A percentile compares a stretch with the other conserved stretches of the same genome.
These are phyloP conservation scores for Phengaris alcon DNA, from an alignment of 2,888 invertebrate genomes.

Conservation along the genomic window DNA sequence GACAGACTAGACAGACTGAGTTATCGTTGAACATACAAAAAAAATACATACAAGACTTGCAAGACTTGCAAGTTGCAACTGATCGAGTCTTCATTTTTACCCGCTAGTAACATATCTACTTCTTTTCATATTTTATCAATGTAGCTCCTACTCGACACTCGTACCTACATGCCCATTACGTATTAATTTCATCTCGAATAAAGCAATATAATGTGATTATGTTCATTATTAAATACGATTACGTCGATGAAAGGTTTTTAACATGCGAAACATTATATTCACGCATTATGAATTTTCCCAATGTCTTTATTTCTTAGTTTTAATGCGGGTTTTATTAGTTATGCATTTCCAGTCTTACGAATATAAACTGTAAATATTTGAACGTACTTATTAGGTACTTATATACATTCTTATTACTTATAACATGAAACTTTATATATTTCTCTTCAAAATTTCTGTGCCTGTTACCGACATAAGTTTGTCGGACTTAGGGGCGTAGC, in stretches of 20 bases:
- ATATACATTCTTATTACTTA: too few relatives aligned
- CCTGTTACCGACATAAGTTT: too few relatives aligned
- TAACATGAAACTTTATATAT: too few relatives aligned
- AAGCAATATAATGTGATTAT: constrained; percentile 4
- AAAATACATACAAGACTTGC: too few relatives aligned
- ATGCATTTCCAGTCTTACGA: background rate
- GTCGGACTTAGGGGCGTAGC: too few relatives aligned
- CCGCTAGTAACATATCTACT: background rate
- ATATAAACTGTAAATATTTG: background rate
- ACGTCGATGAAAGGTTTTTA: background rate
- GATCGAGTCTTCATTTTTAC: background rate
- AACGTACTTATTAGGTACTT: too few relatives aligned
- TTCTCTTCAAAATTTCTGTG: too few relatives aligned
- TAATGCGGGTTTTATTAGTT: background rate
- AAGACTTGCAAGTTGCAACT: background rate
- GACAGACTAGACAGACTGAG: too few relatives aligned
- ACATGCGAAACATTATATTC: background rate
- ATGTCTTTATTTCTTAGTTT: background rate
- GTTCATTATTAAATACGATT: constrained; percentile 19
- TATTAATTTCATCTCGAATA: constrained; percentile 28
- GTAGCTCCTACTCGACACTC: background rate
- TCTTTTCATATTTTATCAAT: background rate
- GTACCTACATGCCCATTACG: constrained; percentile 24
- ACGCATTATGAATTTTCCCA: background rate
- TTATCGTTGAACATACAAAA: too few relatives aligned